Evolutionary conservation across 2,797 vertebrate species (phyloP), one percentile per base, ranked within the genome.

Genomic region (Oreochromis mossambicus): DNA sequence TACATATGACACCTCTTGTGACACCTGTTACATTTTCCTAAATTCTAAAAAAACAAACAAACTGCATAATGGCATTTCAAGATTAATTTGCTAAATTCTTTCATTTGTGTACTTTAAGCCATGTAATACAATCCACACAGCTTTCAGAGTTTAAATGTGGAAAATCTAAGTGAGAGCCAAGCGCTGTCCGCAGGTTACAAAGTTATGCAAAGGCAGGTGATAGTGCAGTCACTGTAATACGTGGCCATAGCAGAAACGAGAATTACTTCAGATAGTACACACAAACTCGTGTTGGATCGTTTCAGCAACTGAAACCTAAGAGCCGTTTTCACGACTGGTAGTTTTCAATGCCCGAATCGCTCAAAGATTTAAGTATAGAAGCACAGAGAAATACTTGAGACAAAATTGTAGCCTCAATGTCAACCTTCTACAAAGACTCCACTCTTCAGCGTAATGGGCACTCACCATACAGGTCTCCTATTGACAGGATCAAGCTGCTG

Each of bases 321-420:
- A 51, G 38, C 76, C 84, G 55, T 73, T 79, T 85, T 70, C 58
- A 78, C 21, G 63, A 54, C 38, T 32, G 77, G 48, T 61, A 77
- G 86, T 88, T 87, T 84, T 77, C 78, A 79, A 24, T 43, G 38
- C 14, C 29, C 1, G 17, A 79, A 78, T 63, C 68, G 3, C 81
- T 50, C 80, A 56, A 54, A 85, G 52, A 54, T 70, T 38, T 70
- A 36, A 51, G 36, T 80, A 29, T 9, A 56, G 76, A 89, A 87
- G 63, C 70, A n/a, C 78, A 80, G 55, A 79, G 43, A 84, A 86
- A 87, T 75, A 90, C 88, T 91, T 29, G 38, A 90, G 55, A 79
- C 21, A 63, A 91, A 93, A 91, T 77, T 89, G 84, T 63, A 82
- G 83, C 79, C 46, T 91, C 83, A 81, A 50, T 89, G 83, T 81